Percentiles rank a stretch among this genome's conserved stretches.
phyloP scores from a whole-genome alignment of 1,140 invertebrate genomes.

The Pogonomyrmex californicus region DNA sequence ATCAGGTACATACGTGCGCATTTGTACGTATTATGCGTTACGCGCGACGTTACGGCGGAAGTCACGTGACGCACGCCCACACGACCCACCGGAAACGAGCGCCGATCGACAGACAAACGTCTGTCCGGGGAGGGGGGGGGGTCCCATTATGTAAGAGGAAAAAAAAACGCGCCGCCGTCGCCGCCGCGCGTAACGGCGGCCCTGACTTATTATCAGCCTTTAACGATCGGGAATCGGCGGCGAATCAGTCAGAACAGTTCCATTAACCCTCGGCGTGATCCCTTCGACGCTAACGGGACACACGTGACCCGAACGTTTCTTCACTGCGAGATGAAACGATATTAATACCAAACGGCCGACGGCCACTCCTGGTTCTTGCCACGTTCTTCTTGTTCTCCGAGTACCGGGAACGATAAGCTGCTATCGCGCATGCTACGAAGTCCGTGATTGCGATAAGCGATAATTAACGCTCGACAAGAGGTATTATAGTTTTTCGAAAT shows the following conservation, averaged over 20 bases:
- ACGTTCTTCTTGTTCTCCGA: conserved; percentile 24
- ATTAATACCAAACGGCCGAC: conserved; percentile 54
- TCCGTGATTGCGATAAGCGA: conserved; percentile 28
- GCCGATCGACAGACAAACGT: conserved; percentile 49
- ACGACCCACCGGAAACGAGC: conserved; percentile 68
- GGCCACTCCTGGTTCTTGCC: conserved; percentile 7
- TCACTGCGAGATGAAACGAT: conserved; percentile 52
- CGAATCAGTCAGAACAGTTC: conserved; percentile 66
- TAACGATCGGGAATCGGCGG: conserved; percentile 60
- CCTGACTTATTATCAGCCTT: conserved; percentile 46
- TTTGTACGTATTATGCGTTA: conserved; percentile 24
- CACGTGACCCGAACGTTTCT: conserved; percentile 62
- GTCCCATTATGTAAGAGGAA: conserved; percentile 47
- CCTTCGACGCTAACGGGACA: conserved; percentile 67
- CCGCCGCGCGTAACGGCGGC: conserved; percentile 19
- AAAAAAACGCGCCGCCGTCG: conserved; percentile 1
- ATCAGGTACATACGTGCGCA: conserved; percentile 59
- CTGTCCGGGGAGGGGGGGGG: not conserved
- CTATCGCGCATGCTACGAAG: conserved; percentile 35
- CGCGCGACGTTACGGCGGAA: conserved; percentile 68
- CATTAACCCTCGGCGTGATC: conserved; percentile 69
- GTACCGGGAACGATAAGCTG: conserved; percentile 17
- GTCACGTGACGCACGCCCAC: conserved; percentile 72
- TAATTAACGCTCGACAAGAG: conserved; percentile 21
- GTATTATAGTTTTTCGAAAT: not conserved